A percentile compares a stretch with the other conserved stretches of the same genome.
These are phyloP conservation scores for Suillia variegata DNA, from an alignment of 2,888 invertebrate genomes.

Conservation along the genomic window DNA sequence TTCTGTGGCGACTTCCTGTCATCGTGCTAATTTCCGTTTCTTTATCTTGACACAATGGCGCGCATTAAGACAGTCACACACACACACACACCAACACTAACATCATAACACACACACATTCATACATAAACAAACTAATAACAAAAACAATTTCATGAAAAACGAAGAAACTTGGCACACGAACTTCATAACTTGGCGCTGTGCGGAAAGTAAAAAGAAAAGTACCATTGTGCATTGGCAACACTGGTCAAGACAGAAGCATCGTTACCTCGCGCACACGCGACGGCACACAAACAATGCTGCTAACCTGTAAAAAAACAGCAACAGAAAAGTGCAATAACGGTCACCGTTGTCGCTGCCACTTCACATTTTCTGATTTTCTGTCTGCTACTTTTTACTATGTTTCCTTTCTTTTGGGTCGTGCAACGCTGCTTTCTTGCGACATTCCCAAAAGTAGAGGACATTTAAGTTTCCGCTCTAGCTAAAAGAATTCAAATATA, in stretches of 20 bases:
- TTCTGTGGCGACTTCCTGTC: conserved; percentile 52
- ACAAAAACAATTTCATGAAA: too few relatives aligned
- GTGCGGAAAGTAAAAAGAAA: too few relatives aligned
- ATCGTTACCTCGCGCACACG: neutral
- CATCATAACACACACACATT: conserved; percentile 8
- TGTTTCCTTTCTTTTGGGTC: neutral
- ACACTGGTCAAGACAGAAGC: neutral
- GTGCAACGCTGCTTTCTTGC: neutral
- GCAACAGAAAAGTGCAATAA: neutral
- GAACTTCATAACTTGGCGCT: too few relatives aligned
- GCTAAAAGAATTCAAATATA: too few relatives aligned
- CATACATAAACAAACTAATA: neutral
- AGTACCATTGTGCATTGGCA: conserved; percentile 3
- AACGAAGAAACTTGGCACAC: too few relatives aligned
- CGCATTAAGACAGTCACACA: conserved; percentile 47
- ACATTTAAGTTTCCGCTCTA: too few relatives aligned
- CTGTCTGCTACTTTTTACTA: neutral
- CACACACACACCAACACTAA: conserved; percentile 3
- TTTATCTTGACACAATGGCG: conserved; percentile 60
- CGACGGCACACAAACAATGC: conserved; percentile 9
- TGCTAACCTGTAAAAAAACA: conserved; percentile 6
- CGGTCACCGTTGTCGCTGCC: neutral
- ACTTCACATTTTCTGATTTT: neutral
- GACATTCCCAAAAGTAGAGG: too few relatives aligned
- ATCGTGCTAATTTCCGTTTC: conserved; percentile 60